phyloP scores from a whole-genome alignment of 2,113 vertebrate genomes.

The Entelurus aequoreus region DNA sequence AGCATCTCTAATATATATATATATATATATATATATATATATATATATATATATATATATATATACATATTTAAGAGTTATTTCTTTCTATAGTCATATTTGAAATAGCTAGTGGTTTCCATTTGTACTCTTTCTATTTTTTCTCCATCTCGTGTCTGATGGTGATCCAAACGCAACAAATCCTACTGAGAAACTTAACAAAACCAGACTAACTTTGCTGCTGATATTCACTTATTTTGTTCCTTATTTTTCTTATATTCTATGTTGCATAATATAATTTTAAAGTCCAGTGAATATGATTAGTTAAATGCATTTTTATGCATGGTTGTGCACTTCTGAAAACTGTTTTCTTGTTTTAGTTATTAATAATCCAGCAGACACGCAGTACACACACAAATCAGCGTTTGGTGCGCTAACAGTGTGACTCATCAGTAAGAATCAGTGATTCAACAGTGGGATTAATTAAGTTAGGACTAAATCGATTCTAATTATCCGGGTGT shows the following conservation, averaged over 20 bases:
- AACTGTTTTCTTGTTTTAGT: constrained; percentile 17
- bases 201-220: too few relatives aligned
- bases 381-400: not conserved
- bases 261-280: not conserved
- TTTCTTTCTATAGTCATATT: too few relatives aligned
- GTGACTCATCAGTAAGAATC: constrained; percentile 68
- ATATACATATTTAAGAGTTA: too few relatives aligned
- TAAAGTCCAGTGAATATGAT: not conserved
- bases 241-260: not conserved
- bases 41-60: too few relatives aligned
- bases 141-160: too few relatives aligned
- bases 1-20: too few relatives aligned
- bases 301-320: not conserved
- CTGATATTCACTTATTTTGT: not conserved
- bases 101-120: too few relatives aligned
- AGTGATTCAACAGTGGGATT: constrained; percentile 85
- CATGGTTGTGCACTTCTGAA: constrained; percentile 8
- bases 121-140: too few relatives aligned
- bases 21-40: too few relatives aligned
- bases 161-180: too few relatives aligned
- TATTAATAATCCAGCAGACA: constrained; percentile 9
- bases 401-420: constrained; percentile 9
- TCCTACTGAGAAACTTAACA: too few relatives aligned
- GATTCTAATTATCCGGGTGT: constrained; percentile 67
- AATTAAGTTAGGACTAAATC: constrained; percentile 87